Evolutionary conservation across 2,888 invertebrate genomes (phyloP).

Genomic region (Balanococcus diminutus): DNA sequence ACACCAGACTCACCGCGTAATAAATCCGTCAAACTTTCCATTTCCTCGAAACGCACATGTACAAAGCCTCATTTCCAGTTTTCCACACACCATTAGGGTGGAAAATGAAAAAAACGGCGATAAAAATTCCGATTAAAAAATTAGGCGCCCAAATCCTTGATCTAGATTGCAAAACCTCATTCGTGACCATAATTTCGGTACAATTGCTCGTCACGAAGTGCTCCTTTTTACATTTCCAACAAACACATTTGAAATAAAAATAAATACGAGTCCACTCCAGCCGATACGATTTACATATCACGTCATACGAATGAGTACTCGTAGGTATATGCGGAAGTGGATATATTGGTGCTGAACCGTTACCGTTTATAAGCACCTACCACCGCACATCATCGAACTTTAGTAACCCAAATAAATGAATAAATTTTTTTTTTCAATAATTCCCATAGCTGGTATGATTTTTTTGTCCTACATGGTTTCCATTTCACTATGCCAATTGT

Average conservation of each 20-base stretch:
- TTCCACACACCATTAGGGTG: background rate
- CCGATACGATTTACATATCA: constrained; percentile 12
- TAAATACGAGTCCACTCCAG: background rate
- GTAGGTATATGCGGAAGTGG: background rate
- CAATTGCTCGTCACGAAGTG: background rate
- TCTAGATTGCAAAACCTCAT: background rate
- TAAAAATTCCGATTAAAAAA: background rate
- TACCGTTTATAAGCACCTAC: too few species aligned
- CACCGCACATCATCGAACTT: background rate
- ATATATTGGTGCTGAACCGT: background rate
- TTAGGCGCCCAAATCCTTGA: background rate
- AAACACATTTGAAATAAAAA: background rate
- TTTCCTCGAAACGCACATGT: too few species aligned
- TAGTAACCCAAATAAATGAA: background rate
- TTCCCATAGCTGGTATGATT: background rate
- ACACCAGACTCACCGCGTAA: too few species aligned
- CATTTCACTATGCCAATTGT: too few species aligned
- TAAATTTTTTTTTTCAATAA: background rate
- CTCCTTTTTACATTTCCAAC: background rate
- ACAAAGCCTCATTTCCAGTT: background rate
- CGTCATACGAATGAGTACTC: too few species aligned
- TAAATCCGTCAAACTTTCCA: background rate
- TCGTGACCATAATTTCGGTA: constrained; percentile 2
- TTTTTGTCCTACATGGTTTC: background rate
- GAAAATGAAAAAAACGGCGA: background rate